Evolutionary conservation across 2,113 vertebrate species (phyloP).

Genomic region (Sylvilagus bachmani): DNA sequence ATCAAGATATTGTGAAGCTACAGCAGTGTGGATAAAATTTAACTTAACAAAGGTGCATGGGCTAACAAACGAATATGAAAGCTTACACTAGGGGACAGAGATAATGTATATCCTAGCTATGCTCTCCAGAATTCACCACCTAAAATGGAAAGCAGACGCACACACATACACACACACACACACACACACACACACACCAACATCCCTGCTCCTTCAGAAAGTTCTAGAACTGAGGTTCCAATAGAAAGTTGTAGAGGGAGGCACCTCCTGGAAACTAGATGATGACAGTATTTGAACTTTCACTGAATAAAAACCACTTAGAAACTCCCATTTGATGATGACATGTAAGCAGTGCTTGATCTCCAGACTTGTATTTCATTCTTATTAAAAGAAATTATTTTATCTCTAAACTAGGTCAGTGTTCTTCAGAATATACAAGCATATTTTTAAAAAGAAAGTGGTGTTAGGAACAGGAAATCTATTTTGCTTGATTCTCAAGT

Average conservation of each 20-base stretch:
- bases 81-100: not conserved
- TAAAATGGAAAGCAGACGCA: not conserved
- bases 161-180: accelerated
- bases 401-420: constrained; percentile 50
- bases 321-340: not conserved
- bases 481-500: not conserved
- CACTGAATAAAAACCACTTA: not conserved
- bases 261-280: not conserved
- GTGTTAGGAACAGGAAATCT: constrained; percentile 1
- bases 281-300: not conserved
- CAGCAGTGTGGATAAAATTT: not conserved
- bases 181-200: not conserved
- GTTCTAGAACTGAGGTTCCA: not conserved
- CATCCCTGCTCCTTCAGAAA: not conserved
- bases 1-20: not conserved
- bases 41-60: not conserved
- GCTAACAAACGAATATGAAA: not conserved
- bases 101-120: not conserved
- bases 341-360: not conserved
- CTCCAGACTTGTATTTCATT: constrained; percentile 1
- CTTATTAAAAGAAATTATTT: constrained; percentile 32
- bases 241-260: not conserved
- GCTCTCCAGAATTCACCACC: not conserved
- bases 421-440: constrained; percentile 44
- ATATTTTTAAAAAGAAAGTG: not conserved